Evolutionary conservation across 2,797 vertebrate genomes (phyloP), one percentile per base, ranked within the genome.

Genomic region (Oreochromis grahami): DNA sequence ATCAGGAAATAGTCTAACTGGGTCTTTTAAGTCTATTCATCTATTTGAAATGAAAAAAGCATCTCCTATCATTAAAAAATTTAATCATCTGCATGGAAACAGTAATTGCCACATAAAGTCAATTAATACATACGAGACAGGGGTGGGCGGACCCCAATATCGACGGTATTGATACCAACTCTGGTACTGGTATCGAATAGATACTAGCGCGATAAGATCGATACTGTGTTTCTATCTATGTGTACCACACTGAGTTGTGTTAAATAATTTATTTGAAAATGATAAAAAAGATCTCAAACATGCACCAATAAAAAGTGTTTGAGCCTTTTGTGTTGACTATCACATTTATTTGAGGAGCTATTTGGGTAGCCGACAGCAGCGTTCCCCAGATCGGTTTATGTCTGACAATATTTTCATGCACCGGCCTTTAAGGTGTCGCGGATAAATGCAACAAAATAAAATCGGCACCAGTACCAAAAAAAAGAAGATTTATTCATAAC

Each of bases 41-140:
- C 15, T 72, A 14, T 13, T 48, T 14, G 3, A 36, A 65, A 26
- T 34, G 6, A 7, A 70, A 76, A 65, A 21, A 17, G 4, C 7
- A 17, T 58, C 1, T 60, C 6, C 50, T 29, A 53, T 26, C 4
- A 17, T 24, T 13, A 26, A 5, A 45, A 52, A 36, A 52, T 36
- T 2, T 0, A 8, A 45, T 19, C 48, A 0, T 72, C 68, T 72
- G 68, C 24, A 72, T 0, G 0, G 43, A 65, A 45, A 63, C 79
- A 11, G 56, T 80, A 60, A 86, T 36, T 52, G n/a, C n/a, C 38
- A 68, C 84, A 48, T 21, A 9, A 1, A 19, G 4, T 45, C 19
- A 9, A n/a, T 51, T 5, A 10, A 11, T 45, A 5, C 0, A 0
- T 29, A 19, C 0, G 70, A 74, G 58, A 63, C 17, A 0, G 32